phyloP scores from a whole-genome alignment of 2,113 vertebrate species.

The Rhinolophus ferrumequinum region DNA sequence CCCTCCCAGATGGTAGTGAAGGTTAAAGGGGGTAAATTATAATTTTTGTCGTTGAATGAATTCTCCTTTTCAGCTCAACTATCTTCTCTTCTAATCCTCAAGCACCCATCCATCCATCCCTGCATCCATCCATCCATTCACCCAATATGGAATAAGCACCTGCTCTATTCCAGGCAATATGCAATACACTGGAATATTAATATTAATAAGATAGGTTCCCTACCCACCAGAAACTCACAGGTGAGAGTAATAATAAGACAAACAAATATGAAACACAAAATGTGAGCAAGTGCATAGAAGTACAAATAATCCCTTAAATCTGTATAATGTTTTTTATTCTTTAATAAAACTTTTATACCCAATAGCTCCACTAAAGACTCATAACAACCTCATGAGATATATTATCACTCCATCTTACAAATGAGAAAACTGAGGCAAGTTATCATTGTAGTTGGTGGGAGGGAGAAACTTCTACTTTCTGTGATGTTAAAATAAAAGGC shows the following conservation, averaged over 20 bases:
- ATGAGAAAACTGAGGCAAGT: neutral
- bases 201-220: neutral
- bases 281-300: neutral
- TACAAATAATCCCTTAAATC: neutral
- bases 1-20: neutral
- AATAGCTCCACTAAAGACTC: neutral
- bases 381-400: neutral
- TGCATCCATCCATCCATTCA: neutral
- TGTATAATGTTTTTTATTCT: neutral
- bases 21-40: neutral
- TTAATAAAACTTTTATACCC: neutral
- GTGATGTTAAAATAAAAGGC: neutral
- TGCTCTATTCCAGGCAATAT: neutral
- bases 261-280: neutral
- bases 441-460: neutral
- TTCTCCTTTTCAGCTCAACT: neutral
- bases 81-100: conserved; percentile 11
- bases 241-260: neutral
- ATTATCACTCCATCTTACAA: neutral
- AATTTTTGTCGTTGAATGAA: neutral
- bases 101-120: neutral
- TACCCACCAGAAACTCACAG: neutral
- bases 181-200: neutral
- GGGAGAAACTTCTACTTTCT: neutral
- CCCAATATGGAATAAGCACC: neutral